These are phyloP conservation scores for Anser brachyrhynchus DNA, from an alignment of 2,113 vertebrate species.

Conservation along the genomic window DNA sequence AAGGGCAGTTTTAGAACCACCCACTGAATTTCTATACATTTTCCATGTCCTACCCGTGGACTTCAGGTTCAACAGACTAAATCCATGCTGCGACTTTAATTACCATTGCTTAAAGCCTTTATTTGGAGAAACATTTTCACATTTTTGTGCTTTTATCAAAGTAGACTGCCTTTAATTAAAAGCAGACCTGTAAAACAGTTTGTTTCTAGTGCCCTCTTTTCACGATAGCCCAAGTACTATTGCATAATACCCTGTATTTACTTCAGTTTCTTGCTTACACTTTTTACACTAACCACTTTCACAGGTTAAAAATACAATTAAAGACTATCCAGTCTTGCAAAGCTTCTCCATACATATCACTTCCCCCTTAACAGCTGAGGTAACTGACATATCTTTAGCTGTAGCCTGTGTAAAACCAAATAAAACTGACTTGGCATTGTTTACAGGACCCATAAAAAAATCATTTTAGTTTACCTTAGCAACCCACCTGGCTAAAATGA, in stretches of 20 bases:
- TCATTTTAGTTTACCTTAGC: background rate
- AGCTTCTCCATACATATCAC: background rate
- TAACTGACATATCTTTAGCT: background rate
- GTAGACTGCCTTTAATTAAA: constrained; percentile 49
- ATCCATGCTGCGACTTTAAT: background rate
- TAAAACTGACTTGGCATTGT: background rate
- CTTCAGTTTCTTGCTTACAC: background rate
- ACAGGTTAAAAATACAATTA: background rate
- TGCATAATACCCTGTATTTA: constrained; percentile 35
- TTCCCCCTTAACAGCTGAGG: background rate
- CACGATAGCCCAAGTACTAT: constrained; percentile 20
- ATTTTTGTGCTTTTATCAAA: constrained; percentile 38
- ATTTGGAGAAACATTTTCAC: background rate
- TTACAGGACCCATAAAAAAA: background rate
- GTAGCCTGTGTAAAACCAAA: background rate
- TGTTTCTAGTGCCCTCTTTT: constrained; percentile 11
- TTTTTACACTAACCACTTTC: background rate
- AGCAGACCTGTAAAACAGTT: constrained; percentile 3
- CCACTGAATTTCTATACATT: constrained; percentile 4
- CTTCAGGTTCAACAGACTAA: constrained; percentile 11
- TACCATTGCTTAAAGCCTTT: background rate
- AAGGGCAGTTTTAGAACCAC: constrained; percentile 47
- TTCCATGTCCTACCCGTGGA: background rate
- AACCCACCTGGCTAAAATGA: background rate
- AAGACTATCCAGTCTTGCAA: background rate